These are phyloP conservation scores for Nephrotoma appendiculata DNA, from an alignment of 2,888 invertebrate species.

Conservation along the genomic window DNA sequence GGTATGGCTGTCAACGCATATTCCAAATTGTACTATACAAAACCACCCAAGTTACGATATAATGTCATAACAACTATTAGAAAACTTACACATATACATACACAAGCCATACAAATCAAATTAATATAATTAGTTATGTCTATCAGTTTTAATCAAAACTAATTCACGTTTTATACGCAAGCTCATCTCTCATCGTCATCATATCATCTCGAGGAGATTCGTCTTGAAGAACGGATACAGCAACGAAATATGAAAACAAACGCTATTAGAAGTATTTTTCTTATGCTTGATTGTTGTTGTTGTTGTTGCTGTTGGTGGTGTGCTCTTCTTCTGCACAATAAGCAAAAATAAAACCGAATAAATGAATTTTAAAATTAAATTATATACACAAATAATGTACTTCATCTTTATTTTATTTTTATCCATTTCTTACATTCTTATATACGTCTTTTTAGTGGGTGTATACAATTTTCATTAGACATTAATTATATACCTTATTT, in stretches of 20 bases:
- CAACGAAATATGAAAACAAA: not conserved
- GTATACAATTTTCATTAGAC: conserved; percentile 4
- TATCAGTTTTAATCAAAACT: not conserved
- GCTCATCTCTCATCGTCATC: not conserved
- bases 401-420: not conserved
- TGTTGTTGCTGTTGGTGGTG: not conserved
- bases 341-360: not conserved
- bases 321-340: not conserved
- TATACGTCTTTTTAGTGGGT: not conserved
- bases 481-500: conserved; percentile 2
- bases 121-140: not conserved
- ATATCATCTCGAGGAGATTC: not conserved
- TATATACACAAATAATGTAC: not conserved
- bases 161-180: not conserved
- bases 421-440: not conserved
- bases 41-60: not conserved
- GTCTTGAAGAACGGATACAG: not conserved
- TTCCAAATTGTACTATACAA: not conserved
- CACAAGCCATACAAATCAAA: not conserved
- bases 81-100: not conserved
- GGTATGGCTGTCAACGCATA: not conserved
- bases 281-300: not conserved
- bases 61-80: not conserved
- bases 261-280: not conserved
- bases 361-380: not conserved